Base-by-base conservation (phyloP, 2,888 invertebrate genomes). In the Caenorhabditis uteleia region DNA sequence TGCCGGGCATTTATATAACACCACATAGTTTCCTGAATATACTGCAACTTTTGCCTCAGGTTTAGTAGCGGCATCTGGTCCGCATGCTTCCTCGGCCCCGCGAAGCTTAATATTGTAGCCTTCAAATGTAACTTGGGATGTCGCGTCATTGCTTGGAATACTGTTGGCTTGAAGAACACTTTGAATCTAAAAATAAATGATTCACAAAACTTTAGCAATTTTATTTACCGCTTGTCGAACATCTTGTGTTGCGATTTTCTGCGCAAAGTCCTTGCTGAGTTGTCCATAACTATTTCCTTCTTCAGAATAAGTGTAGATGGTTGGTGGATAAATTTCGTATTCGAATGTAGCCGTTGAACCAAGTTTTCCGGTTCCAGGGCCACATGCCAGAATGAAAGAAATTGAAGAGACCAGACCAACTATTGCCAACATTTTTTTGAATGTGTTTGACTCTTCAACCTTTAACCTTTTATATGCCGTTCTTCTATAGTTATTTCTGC, bases 341-440 rank as follows among this genome's bases (percentile, higher is more conserved):
- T 25, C 20, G 27, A 53, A 48, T 0, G 36, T 44, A 6, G 47
- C 59, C n/a, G 43, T 48, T 25, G 43, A 33, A 3, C 53, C 53
- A 0, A 53, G 36, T 12, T 42, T 36, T 23, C 59, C 59, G 7
- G 53, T 44, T 25, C 59, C 59, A 7, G 59, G 59, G 18, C 31
- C 59, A 48, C 59, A 59, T 31, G 29, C 47, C 21, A 12, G 20
- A 20, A 40, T 10, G 20, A 20, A 40, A 40, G 8, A 20, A 3
- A 40, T 8, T 20, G 20, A 16, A 16, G 18, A 18, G 36, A 36
- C 16, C 14, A 20, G 4, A 18, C 16, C 12, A 5, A 12, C 12
- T 29, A 3, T 42, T 8, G 16, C 25, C 23, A 42, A 42, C n/a
- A 25, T 42, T 5, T 14, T 23, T 25, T 23, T 21, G 10, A 6